Conservation (phyloP, 2,797 vertebrate species). For the Dendrocincla tyrannina region DNA sequence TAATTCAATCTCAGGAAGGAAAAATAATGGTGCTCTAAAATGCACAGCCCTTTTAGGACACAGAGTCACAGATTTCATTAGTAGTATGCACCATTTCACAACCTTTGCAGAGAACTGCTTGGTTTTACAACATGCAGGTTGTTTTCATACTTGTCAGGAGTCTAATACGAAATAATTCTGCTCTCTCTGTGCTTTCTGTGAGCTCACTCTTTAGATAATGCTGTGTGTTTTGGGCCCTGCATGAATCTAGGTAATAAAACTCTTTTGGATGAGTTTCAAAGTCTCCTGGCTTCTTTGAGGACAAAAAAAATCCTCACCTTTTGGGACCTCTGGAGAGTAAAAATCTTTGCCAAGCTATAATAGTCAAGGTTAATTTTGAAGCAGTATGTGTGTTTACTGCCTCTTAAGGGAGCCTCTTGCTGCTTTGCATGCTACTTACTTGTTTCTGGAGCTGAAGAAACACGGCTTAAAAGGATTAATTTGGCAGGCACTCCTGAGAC, state of each 20-base stretch:
- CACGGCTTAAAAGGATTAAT: constrained; percentile 78
- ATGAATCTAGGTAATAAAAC: background rate
- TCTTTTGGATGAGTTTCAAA: background rate
- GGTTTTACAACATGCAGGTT: background rate
- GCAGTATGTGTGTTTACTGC: constrained; percentile 9
- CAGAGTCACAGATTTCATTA: background rate
- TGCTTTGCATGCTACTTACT: constrained; percentile 70
- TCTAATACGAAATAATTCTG: background rate
- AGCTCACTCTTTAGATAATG: background rate
- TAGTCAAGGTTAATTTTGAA: constrained; percentile 67
- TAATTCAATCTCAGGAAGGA: background rate
- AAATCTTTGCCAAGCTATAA: background rate
- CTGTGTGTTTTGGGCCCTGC: background rate
- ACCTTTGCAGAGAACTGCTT: background rate
- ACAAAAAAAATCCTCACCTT: background rate
- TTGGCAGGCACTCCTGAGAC: constrained; percentile 76
- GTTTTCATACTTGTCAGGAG: background rate
- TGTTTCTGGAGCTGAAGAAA: constrained; percentile 74
- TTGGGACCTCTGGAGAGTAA: background rate
- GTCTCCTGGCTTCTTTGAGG: background rate
- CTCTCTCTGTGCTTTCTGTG: background rate
- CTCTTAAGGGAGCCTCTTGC: constrained; percentile 61
- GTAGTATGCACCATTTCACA: background rate
- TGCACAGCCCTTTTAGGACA: background rate
- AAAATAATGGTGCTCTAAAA: background rate